Conservation (phyloP, 2,113 vertebrate species). For the Sorex fumeus region DNA sequence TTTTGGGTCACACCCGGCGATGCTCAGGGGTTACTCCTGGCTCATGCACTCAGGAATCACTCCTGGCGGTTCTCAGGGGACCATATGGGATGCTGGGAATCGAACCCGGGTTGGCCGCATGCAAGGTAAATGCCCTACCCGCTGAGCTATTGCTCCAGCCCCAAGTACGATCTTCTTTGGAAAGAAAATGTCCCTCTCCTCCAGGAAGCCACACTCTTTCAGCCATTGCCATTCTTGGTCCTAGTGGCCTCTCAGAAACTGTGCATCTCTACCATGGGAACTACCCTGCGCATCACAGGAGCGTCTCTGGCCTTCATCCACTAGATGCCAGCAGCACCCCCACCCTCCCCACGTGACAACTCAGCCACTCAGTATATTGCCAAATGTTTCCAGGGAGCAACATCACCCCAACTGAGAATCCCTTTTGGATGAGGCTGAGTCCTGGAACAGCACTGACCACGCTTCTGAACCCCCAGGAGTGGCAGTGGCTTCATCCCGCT, state of each 20-base stretch:
- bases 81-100: too few relatives aligned
- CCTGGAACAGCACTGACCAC: too few relatives aligned
- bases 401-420: neutral
- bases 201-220: neutral
- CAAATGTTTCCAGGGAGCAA: neutral
- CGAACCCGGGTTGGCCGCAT: too few relatives aligned
- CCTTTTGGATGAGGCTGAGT: fast-evolving
- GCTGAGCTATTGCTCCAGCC: too few relatives aligned
- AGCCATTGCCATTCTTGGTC: neutral
- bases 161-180: neutral
- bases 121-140: too few relatives aligned
- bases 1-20: too few relatives aligned
- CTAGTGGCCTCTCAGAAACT: neutral
- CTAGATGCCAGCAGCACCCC: neutral
- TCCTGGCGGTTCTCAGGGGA: too few relatives aligned
- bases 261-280: neutral
- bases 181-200: neutral
- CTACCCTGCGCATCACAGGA: neutral
- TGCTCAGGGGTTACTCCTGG: too few relatives aligned
- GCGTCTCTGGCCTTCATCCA: neutral
- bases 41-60: too few relatives aligned
- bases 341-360: neutral
- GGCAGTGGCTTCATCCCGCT: neutral
- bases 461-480: neutral
- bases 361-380: too few relatives aligned